phyloP scores from a whole-genome alignment of 2,113 vertebrate genomes.

The Colossoma macropomum region DNA sequence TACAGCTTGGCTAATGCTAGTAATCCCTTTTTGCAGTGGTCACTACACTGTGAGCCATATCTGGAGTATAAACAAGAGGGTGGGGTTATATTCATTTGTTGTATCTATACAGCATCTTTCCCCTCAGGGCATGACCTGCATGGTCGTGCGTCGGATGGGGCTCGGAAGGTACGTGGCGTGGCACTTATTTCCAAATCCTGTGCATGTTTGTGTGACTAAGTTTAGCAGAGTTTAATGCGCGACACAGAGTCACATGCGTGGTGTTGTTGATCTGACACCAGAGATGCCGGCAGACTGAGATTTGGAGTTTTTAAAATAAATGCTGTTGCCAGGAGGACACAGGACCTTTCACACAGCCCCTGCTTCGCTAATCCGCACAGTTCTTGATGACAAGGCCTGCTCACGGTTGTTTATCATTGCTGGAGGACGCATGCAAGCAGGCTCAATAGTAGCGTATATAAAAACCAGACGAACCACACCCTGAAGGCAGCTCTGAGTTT shows the following conservation, averaged over 20 bases:
- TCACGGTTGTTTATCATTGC: not conserved
- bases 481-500: not conserved
- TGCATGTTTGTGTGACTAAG: constrained; percentile 1
- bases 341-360: not conserved
- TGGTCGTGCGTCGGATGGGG: too few relatives aligned
- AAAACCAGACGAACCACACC: not conserved
- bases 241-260: constrained; percentile 30
- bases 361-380: not conserved
- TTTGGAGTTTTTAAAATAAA: constrained; percentile 53
- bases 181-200: constrained; percentile 6
- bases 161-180: not conserved
- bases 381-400: not conserved
- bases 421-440: not conserved
- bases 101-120: not conserved
- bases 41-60: not conserved
- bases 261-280: constrained; percentile 8
- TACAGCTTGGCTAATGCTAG: not conserved
- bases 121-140: not conserved
- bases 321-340: constrained; percentile 39
- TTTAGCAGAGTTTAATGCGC: constrained; percentile 12
- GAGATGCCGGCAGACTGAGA: not conserved
- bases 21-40: not conserved
- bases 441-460: not conserved
- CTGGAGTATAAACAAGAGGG: not conserved
- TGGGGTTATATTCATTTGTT: not conserved